Evolutionary conservation across 2,113 vertebrate genomes (phyloP).

Genomic region (Anolis carolinensis): DNA sequence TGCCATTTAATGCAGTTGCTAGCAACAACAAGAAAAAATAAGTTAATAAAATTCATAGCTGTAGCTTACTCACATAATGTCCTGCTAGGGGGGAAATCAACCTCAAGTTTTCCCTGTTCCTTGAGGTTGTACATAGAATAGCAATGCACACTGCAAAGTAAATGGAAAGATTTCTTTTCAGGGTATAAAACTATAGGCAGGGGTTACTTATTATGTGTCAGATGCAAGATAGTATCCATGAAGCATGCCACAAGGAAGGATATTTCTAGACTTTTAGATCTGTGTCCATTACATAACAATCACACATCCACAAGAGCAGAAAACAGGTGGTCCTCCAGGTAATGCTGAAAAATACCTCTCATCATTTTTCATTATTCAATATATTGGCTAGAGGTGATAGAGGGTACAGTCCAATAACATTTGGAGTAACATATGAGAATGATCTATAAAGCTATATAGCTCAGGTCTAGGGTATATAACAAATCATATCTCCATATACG

Average conservation of each 20-base stretch:
- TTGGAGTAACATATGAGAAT: neutral
- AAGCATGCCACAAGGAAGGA: too few relatives aligned
- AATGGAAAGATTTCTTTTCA: constrained; percentile 40
- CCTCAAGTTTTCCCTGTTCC: constrained; percentile 36
- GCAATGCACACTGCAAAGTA: constrained; percentile 48
- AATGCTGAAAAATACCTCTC: neutral
- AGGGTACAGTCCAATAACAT: neutral
- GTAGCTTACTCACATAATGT: constrained; percentile 66
- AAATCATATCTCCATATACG: too few relatives aligned
- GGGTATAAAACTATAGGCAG: constrained; percentile 53
- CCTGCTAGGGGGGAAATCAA: constrained; percentile 37
- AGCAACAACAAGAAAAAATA: constrained; percentile 44
- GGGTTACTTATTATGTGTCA: constrained; percentile 14
- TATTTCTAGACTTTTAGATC: too few relatives aligned
- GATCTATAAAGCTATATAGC: too few relatives aligned
- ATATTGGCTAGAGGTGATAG: neutral
- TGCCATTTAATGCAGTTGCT: constrained; percentile 63
- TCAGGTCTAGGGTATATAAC: too few relatives aligned
- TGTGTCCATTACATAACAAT: neutral
- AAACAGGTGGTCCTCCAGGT: neutral
- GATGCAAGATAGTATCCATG: constrained; percentile 11
- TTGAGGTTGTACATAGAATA: constrained; percentile 60
- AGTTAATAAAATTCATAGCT: constrained; percentile 66
- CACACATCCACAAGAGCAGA: too few relatives aligned
- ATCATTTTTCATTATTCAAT: too few relatives aligned